These are phyloP conservation scores for Choristoneura rosaceana DNA, from an alignment of 2,888 invertebrate species.

Conservation along the genomic window DNA sequence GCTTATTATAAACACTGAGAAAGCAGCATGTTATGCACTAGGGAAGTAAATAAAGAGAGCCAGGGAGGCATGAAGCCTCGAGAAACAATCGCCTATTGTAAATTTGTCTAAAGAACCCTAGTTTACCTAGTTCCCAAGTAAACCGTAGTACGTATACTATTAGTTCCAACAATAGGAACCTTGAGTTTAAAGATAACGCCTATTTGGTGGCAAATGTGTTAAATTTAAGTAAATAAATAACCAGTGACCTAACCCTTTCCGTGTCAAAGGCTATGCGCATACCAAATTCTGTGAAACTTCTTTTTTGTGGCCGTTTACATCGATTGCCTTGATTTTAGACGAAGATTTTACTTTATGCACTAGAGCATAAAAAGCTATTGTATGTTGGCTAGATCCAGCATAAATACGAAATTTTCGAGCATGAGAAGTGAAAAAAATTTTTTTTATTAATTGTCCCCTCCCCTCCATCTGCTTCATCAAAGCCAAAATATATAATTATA, in stretches of 20 bases:
- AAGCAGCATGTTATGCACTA: neutral
- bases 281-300: too few species aligned
- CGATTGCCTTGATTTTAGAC: too few species aligned
- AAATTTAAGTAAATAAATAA: neutral
- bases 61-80: neutral
- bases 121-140: neutral
- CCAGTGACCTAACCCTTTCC: neutral
- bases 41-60: neutral
- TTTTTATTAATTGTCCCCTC: neutral
- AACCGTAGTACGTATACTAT: neutral
- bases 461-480: too few species aligned
- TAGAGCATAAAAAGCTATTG: too few species aligned
- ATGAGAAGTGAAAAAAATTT: neutral
- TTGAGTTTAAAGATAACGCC: too few species aligned
- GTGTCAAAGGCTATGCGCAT: neutral
- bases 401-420: too few species aligned
- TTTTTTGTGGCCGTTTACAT: too few species aligned
- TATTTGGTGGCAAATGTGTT: neutral
- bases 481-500: too few species aligned
- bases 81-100: neutral
- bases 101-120: neutral
- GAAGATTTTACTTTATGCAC: too few species aligned
- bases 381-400: too few species aligned
- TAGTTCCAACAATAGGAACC: too few species aligned
- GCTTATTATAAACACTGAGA: neutral